phyloP scores from a whole-genome alignment of 64 coral and sea anemone genomes.

The Montipora sp. region DNA sequence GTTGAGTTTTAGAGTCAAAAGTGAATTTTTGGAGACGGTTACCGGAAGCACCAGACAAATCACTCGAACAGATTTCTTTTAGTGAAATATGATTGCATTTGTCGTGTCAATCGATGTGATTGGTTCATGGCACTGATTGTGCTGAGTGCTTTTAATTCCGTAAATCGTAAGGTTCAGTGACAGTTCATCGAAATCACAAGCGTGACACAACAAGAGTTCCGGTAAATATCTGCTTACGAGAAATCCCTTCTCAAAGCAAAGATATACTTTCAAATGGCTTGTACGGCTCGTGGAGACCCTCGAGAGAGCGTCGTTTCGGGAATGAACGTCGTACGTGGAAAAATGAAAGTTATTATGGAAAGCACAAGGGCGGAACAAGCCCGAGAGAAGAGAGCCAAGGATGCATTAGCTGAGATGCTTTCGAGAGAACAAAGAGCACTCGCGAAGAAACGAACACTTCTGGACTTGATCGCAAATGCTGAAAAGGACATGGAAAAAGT shows the following conservation, averaged over 20 bases:
- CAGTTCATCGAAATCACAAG: background rate
- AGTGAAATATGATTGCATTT: background rate
- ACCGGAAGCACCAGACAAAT: background rate
- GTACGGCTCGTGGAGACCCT: background rate
- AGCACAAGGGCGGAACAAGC: background rate
- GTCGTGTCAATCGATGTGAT: slow-evolving; percentile 2
- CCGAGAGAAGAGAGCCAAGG: slow-evolving; percentile 28
- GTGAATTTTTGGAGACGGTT: background rate
- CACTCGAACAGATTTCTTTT: slow-evolving; percentile 13
- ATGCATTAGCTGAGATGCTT: slow-evolving; percentile 6
- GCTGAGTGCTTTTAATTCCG: background rate
- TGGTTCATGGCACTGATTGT: background rate
- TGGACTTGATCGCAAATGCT: slow-evolving; percentile 12
- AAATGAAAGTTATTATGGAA: slow-evolving; percentile 16
- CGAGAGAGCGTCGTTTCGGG: background rate
- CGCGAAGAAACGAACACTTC: slow-evolving; percentile 23
- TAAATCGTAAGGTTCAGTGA: background rate
- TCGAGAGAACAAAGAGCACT: slow-evolving; percentile 4
- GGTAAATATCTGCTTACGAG: background rate
- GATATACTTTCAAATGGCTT: slow-evolving; percentile 4
- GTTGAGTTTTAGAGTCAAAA: background rate
- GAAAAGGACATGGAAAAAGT: slow-evolving; percentile 29
- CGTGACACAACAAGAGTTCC: background rate
- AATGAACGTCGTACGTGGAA: background rate
- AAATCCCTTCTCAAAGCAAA: background rate